A percentile compares a stretch with the other conserved stretches of the same genome.
phyloP scores from a whole-genome alignment of 2,797 vertebrate genomes.

The Lophius americanus region DNA sequence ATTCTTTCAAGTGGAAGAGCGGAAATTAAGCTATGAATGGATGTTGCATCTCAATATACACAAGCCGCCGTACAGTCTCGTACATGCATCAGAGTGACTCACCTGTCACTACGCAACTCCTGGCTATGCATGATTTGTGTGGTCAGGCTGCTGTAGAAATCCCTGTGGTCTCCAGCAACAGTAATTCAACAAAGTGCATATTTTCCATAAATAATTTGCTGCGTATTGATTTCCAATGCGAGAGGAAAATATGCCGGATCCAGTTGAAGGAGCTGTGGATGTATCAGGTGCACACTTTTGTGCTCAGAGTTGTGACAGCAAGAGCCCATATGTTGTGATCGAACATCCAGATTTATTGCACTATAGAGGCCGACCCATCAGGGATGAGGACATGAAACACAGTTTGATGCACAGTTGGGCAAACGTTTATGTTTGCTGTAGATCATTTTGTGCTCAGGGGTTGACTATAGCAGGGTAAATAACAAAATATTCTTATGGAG shows the following conservation, averaged over 20 bases:
- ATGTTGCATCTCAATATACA: conserved; percentile 53
- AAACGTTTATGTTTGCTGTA: conserved; percentile 4
- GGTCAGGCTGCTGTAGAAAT: conserved; percentile 82
- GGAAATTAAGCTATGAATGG: conserved; percentile 60
- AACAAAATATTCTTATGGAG: not conserved
- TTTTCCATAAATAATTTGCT: conserved; percentile 89
- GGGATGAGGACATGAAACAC: conserved; percentile 49
- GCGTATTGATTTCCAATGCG: conserved; percentile 84
- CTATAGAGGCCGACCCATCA: conserved; percentile 68
- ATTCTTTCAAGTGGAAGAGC: conserved; percentile 49
- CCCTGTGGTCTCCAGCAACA: conserved; percentile 74
- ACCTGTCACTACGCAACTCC: conserved; percentile 74
- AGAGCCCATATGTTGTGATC: conserved; percentile 83
- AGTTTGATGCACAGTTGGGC: conserved; percentile 20
- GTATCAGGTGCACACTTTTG: conserved; percentile 85
- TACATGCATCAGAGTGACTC: conserved; percentile 60
- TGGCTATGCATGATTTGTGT: conserved; percentile 80
- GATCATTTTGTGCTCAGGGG: conserved; percentile 1
- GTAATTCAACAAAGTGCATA: conserved; percentile 84
- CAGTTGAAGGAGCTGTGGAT: conserved; percentile 80
- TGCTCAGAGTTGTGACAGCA: conserved; percentile 84
- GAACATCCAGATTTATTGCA: conserved; percentile 75
- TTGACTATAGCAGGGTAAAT: not conserved
- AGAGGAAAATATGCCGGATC: conserved; percentile 79
- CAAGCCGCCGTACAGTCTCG: conserved; percentile 38